A percentile compares a stretch with the other conserved stretches of the same genome.
phyloP scores from a whole-genome alignment of 2,113 vertebrate species.

The Oryzias curvinotus region DNA sequence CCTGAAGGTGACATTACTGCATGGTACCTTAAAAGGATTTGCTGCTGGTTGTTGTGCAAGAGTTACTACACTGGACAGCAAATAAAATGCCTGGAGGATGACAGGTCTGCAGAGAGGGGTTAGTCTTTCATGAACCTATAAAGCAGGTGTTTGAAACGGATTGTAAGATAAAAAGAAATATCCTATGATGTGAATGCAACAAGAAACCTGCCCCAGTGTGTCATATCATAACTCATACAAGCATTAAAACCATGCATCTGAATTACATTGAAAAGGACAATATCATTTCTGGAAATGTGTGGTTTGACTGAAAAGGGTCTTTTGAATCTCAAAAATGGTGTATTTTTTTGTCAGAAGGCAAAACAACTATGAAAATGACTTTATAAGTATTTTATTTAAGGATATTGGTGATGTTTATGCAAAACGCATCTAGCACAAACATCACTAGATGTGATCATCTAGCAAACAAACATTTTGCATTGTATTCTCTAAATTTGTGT shows the following conservation, averaged over 20 bases:
- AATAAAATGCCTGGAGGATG: conserved; percentile 5
- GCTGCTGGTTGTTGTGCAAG: conserved; percentile 8
- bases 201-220: too few relatives aligned
- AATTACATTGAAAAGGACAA: too few relatives aligned
- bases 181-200: too few relatives aligned
- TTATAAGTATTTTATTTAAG: background rate
- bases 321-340: too few relatives aligned
- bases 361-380: too few relatives aligned
- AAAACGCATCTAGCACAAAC: conserved; percentile 5
- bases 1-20: conserved; percentile 2
- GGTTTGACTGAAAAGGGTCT: too few relatives aligned
- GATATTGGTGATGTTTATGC: background rate
- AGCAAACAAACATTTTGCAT: conserved; percentile 5
- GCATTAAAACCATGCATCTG: too few relatives aligned
- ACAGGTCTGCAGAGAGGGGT: conserved; percentile 6
- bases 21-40: conserved; percentile 4
- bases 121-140: conserved; percentile 6
- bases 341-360: too few relatives aligned
- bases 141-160: background rate
- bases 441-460: too few relatives aligned
- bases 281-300: too few relatives aligned
- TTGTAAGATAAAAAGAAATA: too few relatives aligned
- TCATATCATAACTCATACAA: too few relatives aligned
- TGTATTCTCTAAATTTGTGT: background rate
- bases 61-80: conserved; percentile 6